These are phyloP conservation scores for Callopanchax toddi DNA, from an alignment of 2,113 vertebrate species.

Conservation along the genomic window DNA sequence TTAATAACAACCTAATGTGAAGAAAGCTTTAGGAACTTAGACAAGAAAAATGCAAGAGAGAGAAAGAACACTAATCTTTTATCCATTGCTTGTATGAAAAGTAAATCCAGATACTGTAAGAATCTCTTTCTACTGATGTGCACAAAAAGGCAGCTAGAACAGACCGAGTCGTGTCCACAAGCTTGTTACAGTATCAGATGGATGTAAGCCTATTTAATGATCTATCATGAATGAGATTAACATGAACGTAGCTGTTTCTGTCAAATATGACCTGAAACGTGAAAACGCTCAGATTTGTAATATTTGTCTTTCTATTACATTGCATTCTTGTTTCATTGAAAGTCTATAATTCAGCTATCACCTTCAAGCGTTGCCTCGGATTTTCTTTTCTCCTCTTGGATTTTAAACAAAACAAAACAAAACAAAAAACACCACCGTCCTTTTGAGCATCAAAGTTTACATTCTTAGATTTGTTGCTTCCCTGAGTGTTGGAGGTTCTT, in stretches of 20 bases:
- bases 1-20: constrained; percentile 19
- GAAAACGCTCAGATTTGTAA: not conserved
- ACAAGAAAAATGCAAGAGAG: constrained; percentile 14
- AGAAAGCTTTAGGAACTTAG: constrained; percentile 21
- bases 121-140: constrained; percentile 33
- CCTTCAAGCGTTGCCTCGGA: not conserved
- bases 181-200: not conserved
- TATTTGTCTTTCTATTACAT: constrained; percentile 7
- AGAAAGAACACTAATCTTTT: constrained; percentile 8
- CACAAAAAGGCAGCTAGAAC: constrained; percentile 54
- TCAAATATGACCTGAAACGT: constrained; percentile 17
- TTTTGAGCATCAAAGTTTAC: constrained; percentile 15
- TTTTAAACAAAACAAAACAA: too few species aligned
- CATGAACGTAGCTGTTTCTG: constrained; percentile 2
- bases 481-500: constrained; percentile 4
- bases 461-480: constrained; percentile 7
- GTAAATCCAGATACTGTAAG: constrained; percentile 4
- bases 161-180: constrained; percentile 1
- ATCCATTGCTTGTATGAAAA: constrained; percentile 11
- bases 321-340: constrained; percentile 12
- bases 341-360: constrained; percentile 20
- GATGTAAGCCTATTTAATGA: constrained; percentile 11
- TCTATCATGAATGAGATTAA: constrained; percentile 10
- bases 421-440: constrained; percentile 7
- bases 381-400: not conserved